Evolutionary conservation across 1,140 invertebrate genomes (phyloP).

Genomic region (Cherax destructor): DNA sequence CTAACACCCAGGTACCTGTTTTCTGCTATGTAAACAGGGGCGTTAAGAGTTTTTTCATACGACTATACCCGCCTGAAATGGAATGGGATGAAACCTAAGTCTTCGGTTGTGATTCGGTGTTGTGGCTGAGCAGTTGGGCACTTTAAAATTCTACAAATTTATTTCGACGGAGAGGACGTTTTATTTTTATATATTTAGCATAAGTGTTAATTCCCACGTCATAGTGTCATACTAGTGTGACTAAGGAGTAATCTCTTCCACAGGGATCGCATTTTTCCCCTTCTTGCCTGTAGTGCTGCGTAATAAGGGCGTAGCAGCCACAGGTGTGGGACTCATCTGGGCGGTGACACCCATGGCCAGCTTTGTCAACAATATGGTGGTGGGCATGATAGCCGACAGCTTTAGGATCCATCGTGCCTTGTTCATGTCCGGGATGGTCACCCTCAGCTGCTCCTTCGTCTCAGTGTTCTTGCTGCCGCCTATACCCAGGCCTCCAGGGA

Average conservation of each 20-base stretch:
- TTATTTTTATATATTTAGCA: no score
- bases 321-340: constrained; percentile 57
- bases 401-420: constrained; percentile 53
- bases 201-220: no score
- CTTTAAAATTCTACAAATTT: no score
- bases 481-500: not conserved
- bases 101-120: no score
- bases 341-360: constrained; percentile 41
- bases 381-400: constrained; percentile 42
- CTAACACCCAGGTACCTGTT: no score
- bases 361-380: constrained; percentile 8
- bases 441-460: constrained; percentile 16
- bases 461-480: constrained; percentile 44
- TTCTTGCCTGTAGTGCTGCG: constrained; percentile 46
- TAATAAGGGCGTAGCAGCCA: constrained; percentile 46
- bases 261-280: constrained; percentile 53
- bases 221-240: no score
- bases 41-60: no score
- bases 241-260: not conserved
- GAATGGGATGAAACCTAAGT: no score
- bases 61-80: no score
- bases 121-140: no score
- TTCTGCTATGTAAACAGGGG: no score
- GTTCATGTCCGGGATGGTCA: constrained; percentile 28
- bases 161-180: no score